Conservation (phyloP, 2,797 vertebrate species). For the Rhyacichthys aspro region DNA sequence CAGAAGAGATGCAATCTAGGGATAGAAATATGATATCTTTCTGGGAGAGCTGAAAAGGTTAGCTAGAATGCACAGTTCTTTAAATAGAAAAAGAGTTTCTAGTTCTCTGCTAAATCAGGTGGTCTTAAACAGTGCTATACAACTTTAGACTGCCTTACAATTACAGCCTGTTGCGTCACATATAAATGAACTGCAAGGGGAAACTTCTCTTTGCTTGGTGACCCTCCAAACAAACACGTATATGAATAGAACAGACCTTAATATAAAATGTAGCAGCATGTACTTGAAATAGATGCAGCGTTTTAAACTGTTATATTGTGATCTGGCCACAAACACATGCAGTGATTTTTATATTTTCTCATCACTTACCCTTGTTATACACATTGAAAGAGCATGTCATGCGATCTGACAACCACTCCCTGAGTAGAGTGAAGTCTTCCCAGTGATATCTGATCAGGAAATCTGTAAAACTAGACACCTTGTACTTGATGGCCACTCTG, state of each 20-base stretch:
- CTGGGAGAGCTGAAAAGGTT: constrained; percentile 73
- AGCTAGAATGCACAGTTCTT: constrained; percentile 76
- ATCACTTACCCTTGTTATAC: constrained; percentile 8
- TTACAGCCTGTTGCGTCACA: constrained; percentile 74
- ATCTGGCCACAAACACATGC: constrained; percentile 2
- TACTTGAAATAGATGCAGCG: neutral
- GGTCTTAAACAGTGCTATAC: constrained; percentile 22
- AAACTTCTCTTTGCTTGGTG: constrained; percentile 42
- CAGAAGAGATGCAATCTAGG: constrained; percentile 62
- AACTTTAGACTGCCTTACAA: constrained; percentile 66
- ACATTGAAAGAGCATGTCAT: constrained; percentile 10
- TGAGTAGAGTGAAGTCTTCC: constrained; percentile 38
- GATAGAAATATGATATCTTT: constrained; percentile 78
- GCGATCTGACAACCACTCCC: constrained; percentile 30
- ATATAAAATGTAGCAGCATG: constrained; percentile 3
- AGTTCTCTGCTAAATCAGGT: constrained; percentile 67
- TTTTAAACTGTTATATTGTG: constrained; percentile 1
- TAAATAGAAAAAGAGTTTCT: constrained; percentile 77
- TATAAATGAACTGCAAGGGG: constrained; percentile 43
- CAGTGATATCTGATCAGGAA: constrained; percentile 62
- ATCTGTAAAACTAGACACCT: constrained; percentile 61
- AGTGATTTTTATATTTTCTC: neutral
- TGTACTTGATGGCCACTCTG: constrained; percentile 30
- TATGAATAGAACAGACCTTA: constrained; percentile 36
- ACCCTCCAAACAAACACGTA: constrained; percentile 46